phyloP scores from a whole-genome alignment of 2,797 vertebrate species.

The Pygocentrus nattereri region DNA sequence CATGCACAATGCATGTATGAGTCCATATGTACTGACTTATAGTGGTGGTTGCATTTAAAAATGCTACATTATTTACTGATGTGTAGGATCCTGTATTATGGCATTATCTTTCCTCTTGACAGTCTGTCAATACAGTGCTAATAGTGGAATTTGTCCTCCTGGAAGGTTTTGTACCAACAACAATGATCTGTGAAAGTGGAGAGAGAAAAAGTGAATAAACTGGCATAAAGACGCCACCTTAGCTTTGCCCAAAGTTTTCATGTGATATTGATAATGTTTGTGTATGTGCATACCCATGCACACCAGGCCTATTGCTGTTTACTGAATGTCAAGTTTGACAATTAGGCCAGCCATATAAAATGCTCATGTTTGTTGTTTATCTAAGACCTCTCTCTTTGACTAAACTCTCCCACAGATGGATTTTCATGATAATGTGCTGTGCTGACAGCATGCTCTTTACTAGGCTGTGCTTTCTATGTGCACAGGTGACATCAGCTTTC shows the following conservation, averaged over 20 bases:
- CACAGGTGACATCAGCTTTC: conserved; percentile 32
- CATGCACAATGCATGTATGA: too few relatives aligned
- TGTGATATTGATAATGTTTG: background rate
- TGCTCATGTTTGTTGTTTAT: conserved; percentile 2
- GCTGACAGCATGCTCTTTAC: background rate
- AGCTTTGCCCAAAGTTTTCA: too few relatives aligned
- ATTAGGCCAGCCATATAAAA: background rate
- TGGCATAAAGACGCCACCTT: background rate
- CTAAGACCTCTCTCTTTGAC: background rate
- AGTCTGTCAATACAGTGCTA: too few relatives aligned
- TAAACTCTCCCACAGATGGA: background rate
- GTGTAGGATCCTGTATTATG: too few relatives aligned
- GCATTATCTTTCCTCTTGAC: too few relatives aligned
- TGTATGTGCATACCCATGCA: conserved; percentile 30
- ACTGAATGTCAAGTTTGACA: conserved; percentile 8
- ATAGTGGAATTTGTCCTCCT: too few relatives aligned
- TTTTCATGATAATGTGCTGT: conserved; percentile 12
- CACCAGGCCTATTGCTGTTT: conserved; percentile 19
- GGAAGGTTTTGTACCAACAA: too few relatives aligned
- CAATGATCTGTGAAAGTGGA: background rate
- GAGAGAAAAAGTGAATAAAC: conserved; percentile 26
- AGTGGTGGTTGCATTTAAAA: too few relatives aligned
- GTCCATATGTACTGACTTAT: too few relatives aligned
- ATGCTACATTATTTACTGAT: too few relatives aligned
- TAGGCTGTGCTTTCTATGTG: conserved; percentile 13